phyloP scores from a whole-genome alignment of 1,140 invertebrate species.

The Batillaria attramentaria region DNA sequence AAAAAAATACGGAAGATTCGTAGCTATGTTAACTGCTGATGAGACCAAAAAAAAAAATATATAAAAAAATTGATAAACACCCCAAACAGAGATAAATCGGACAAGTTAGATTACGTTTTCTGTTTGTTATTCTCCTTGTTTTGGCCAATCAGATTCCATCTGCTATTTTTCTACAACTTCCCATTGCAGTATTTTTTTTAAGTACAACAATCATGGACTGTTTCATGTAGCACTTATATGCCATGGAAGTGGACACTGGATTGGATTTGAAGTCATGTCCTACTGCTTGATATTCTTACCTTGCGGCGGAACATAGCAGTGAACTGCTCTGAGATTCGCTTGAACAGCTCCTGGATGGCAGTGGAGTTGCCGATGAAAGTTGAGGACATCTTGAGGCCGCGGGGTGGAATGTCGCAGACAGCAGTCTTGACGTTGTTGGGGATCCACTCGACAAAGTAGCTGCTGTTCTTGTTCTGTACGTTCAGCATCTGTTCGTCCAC shows the following conservation, averaged over 20 bases:
- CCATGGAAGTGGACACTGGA: neutral
- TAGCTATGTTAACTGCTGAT: too few species aligned
- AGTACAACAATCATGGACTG: neutral
- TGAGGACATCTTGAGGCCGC: slow-evolving; percentile 89
- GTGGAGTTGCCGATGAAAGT: slow-evolving; percentile 82
- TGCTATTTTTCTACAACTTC: too few species aligned
- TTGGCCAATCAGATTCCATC: too few species aligned
- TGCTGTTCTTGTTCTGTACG: slow-evolving; percentile 71
- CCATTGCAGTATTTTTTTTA: slow-evolving; percentile 8
- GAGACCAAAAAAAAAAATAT: too few species aligned
- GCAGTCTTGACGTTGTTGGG: slow-evolving; percentile 92
- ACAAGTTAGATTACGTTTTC: too few species aligned
- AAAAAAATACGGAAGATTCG: too few species aligned
- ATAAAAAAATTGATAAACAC: too few species aligned
- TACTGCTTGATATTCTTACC: neutral
- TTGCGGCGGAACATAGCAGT: slow-evolving; percentile 70
- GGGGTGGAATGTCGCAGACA: slow-evolving; percentile 92
- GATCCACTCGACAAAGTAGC: slow-evolving; percentile 94
- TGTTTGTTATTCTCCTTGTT: too few species aligned
- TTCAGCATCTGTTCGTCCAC: slow-evolving; percentile 66
- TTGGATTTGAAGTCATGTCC: neutral
- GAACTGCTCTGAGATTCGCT: slow-evolving; percentile 78
- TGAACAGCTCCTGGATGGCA: slow-evolving; percentile 84
- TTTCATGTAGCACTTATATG: neutral
- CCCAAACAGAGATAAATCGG: too few species aligned